Percentiles rank a stretch among this genome's conserved stretches.
These are phyloP conservation scores for Drosophila truncata DNA, from an alignment of 1,140 invertebrate genomes.

Conservation along the genomic window DNA sequence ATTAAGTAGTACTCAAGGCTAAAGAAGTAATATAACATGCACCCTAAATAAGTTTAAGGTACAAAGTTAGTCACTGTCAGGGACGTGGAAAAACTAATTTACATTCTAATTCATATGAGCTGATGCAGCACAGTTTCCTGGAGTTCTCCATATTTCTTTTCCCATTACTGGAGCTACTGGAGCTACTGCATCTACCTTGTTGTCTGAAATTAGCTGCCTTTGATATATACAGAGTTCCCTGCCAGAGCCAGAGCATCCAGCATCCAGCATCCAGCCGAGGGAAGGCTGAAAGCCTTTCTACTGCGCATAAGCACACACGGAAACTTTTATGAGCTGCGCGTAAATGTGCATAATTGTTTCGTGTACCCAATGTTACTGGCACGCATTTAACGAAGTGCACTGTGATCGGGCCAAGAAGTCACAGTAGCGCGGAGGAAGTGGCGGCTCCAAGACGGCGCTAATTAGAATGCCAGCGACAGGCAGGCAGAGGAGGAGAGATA, in stretches of 20 bases:
- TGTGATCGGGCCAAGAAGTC: slow-evolving; percentile 37
- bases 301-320: slow-evolving; percentile 8
- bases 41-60: neutral
- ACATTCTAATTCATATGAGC: slow-evolving; percentile 2
- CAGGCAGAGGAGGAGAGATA: slow-evolving; percentile 9
- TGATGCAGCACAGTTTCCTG: neutral
- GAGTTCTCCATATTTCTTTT: neutral
- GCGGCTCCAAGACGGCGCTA: slow-evolving; percentile 55
- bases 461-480: slow-evolving; percentile 58
- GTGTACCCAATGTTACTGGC: slow-evolving; percentile 68
- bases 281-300: slow-evolving; percentile 8
- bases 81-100: neutral
- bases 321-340: slow-evolving; percentile 46
- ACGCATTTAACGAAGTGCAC: slow-evolving; percentile 63
- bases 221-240: neutral
- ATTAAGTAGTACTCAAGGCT: neutral
- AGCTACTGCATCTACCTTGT: slow-evolving; percentile 1
- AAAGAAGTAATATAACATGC: neutral
- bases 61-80: neutral
- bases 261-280: neutral
- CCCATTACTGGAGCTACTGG: neutral
- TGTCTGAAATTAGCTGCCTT: slow-evolving; percentile 13
- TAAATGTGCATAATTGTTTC: slow-evolving; percentile 76
- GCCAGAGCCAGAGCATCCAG: too few species aligned
- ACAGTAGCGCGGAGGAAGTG: slow-evolving; percentile 1